phyloP scores from a whole-genome alignment of 2,888 invertebrate genomes.

The Rosalia funebris region DNA sequence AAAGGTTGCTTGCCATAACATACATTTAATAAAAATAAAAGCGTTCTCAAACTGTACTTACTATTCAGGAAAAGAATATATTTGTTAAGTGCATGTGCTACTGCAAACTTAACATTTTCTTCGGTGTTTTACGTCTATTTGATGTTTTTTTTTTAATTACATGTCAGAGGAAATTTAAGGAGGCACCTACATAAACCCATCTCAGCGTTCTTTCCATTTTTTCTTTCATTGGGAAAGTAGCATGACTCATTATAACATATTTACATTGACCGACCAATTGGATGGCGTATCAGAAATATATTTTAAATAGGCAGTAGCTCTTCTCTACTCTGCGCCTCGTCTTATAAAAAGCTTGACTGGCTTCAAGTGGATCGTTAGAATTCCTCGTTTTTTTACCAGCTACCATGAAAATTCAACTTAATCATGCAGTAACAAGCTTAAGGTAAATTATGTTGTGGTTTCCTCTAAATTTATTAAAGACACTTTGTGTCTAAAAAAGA shows the following conservation, averaged over 20 bases:
- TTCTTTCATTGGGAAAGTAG: too few species aligned
- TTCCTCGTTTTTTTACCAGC: neutral
- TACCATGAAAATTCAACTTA: conserved; percentile 4
- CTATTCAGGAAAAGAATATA: too few species aligned
- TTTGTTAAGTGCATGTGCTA: too few species aligned
- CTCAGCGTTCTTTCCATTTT: too few species aligned
- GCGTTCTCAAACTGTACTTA: too few species aligned
- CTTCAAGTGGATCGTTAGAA: conserved; percentile 1
- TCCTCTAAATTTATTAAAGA: conserved; percentile 2
- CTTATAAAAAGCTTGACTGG: neutral
- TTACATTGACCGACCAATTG: neutral
- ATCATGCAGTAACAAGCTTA: conserved; percentile 2
- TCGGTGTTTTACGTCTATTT: too few species aligned
- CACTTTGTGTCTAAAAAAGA: neutral
- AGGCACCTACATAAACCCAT: neutral
- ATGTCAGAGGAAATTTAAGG: too few species aligned
- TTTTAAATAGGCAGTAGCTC: neutral
- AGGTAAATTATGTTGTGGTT: neutral
- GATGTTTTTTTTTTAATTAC: too few species aligned
- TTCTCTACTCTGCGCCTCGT: neutral
- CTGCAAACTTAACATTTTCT: too few species aligned
- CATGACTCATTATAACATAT: neutral
- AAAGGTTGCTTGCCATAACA: too few species aligned
- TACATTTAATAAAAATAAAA: too few species aligned
- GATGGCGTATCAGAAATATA: neutral